phyloP scores from a whole-genome alignment of 2,888 invertebrate genomes.

The Apamea monoglypha region DNA sequence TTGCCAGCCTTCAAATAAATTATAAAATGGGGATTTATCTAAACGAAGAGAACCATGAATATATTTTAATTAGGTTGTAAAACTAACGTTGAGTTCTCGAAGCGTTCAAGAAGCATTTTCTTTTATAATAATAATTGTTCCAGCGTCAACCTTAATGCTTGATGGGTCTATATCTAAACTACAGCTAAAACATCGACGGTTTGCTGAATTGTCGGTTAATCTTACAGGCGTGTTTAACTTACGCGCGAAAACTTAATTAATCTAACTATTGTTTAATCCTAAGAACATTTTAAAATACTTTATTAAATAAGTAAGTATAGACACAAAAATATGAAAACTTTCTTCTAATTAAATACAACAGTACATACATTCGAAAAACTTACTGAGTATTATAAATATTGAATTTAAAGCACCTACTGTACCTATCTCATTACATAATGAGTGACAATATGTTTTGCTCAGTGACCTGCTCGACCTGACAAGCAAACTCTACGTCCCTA shows the following conservation, averaged over 20 bases:
- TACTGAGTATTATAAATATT: slow-evolving; percentile 8
- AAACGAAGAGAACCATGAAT: neutral
- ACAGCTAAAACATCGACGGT: slow-evolving; percentile 86
- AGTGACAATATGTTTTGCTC: slow-evolving; percentile 41
- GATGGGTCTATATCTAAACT: slow-evolving; percentile 72
- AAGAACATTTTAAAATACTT: slow-evolving; percentile 11
- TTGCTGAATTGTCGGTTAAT: slow-evolving; percentile 80
- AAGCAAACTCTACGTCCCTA: neutral
- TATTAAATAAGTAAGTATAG: slow-evolving; percentile 10
- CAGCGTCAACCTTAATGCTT: slow-evolving; percentile 87
- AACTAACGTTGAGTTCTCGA: slow-evolving; percentile 49
- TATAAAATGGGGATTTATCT: neutral
- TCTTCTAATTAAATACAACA: neutral
- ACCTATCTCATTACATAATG: too few species aligned
- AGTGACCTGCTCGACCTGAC: slow-evolving; percentile 38
- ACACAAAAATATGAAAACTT: slow-evolving; percentile 26
- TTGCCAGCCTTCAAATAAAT: neutral
- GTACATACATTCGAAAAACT: neutral
- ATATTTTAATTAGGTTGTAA: slow-evolving; percentile 16
- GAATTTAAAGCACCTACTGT: neutral
- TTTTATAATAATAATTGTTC: slow-evolving; percentile 81
- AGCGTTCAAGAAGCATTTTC: slow-evolving; percentile 58
- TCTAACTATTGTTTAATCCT: neutral
- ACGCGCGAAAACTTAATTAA: slow-evolving; percentile 19
- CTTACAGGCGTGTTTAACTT: slow-evolving; percentile 38